phyloP scores from a whole-genome alignment of 2,797 vertebrate genomes.

The Chaetophractus vellerosus region DNA sequence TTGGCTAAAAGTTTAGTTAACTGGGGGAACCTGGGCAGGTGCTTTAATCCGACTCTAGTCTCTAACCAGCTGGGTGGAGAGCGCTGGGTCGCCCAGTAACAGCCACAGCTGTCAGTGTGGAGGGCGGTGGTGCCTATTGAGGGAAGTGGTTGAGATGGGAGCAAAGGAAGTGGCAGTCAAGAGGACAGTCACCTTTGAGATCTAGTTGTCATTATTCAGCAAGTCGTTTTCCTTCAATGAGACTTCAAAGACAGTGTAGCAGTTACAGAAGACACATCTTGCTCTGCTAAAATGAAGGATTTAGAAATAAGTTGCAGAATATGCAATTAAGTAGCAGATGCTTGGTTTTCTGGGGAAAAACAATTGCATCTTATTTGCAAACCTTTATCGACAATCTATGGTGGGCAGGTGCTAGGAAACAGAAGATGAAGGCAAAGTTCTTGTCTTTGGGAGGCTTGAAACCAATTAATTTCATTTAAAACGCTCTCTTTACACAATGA shows the following conservation, averaged over 20 bases:
- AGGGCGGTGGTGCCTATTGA: not conserved
- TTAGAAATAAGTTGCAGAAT: not conserved
- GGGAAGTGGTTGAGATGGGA: conserved; percentile 56
- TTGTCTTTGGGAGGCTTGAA: not conserved
- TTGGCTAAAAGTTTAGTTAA: not conserved
- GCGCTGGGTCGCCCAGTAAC: too few species aligned
- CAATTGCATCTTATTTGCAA: not conserved
- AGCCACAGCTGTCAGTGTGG: not conserved
- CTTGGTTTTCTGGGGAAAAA: not conserved
- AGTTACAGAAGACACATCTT: not conserved
- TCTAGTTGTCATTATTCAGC: not conserved
- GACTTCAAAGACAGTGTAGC: not conserved
- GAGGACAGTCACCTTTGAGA: not conserved
- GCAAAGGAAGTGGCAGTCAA: conserved; percentile 56
- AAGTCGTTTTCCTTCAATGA: not conserved
- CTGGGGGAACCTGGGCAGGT: accelerated
- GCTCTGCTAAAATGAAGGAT: not conserved
- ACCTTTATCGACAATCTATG: not conserved
- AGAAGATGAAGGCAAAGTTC: not conserved
- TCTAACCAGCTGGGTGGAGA: too few species aligned
- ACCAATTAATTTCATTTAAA: not conserved
- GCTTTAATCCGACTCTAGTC: not conserved
- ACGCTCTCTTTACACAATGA: not conserved
- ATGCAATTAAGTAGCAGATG: not conserved
- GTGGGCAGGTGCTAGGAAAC: not conserved